Conservation (phyloP, 2,113 vertebrate genomes). For the Pontoporia blainvillei region DNA sequence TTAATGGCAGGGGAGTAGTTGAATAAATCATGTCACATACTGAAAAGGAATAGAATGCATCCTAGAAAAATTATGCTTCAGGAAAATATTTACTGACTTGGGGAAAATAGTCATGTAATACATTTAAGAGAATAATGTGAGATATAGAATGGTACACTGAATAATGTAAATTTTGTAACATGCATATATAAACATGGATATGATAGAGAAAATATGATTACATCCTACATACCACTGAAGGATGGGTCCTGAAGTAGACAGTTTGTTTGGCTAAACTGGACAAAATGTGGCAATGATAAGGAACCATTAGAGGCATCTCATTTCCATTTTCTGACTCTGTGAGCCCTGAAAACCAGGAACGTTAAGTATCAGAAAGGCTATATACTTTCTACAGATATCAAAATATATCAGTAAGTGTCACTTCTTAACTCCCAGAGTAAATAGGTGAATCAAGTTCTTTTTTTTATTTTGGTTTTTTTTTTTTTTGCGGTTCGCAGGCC, state of each 20-base stretch:
- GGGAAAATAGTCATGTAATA: not conserved
- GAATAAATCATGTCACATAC: not conserved
- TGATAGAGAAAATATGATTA: not conserved
- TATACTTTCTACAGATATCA: not conserved
- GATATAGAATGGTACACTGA: not conserved
- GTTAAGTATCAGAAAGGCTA: not conserved
- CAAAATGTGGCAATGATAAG: not conserved
- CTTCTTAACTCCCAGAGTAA: not conserved
- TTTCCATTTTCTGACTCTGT: not conserved
- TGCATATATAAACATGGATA: not conserved
- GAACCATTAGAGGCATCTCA: not conserved
- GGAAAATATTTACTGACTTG: not conserved
- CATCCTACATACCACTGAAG: not conserved
- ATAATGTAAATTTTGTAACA: not conserved
- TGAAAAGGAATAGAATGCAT: not conserved
- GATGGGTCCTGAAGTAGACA: not conserved
- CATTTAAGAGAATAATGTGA: not conserved
- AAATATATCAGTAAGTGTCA: not conserved
- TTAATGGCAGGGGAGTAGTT: not conserved
- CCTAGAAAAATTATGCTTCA: not conserved
- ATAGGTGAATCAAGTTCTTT: not conserved
- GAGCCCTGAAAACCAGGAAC: not conserved
- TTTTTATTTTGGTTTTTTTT: no score
- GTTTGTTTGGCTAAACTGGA: not conserved
- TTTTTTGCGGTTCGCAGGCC: no score